These are phyloP conservation scores for Erpornis zantholeuca DNA, from an alignment of 2,113 vertebrate species.

Conservation along the genomic window DNA sequence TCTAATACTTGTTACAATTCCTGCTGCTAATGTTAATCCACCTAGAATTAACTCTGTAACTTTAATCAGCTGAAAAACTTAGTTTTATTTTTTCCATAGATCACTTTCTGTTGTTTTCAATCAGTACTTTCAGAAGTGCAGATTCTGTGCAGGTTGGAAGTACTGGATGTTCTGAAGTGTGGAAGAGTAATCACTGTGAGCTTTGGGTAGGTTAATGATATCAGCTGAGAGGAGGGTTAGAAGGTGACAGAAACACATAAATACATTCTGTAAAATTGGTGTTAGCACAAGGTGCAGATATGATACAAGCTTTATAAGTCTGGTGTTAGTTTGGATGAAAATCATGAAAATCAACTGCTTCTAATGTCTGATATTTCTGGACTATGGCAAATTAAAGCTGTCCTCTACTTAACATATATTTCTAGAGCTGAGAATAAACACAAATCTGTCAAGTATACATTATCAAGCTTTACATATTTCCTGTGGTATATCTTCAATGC, in stretches of 20 bases:
- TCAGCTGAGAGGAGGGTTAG: neutral
- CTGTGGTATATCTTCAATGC: neutral
- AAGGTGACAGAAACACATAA: neutral
- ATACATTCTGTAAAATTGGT: neutral
- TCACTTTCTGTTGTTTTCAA: neutral
- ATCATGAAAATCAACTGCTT: neutral
- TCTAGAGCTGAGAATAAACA: slow-evolving; percentile 30
- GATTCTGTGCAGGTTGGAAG: neutral
- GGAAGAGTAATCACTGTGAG: neutral
- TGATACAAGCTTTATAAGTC: neutral
- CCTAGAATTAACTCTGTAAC: neutral
- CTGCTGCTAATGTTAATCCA: neutral
- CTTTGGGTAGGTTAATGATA: neutral
- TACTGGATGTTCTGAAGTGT: neutral
- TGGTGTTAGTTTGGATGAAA: neutral
- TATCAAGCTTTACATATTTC: neutral
- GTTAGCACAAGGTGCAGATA: neutral
- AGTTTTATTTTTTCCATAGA: neutral
- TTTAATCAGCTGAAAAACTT: neutral
- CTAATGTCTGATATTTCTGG: neutral
- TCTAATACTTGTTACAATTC: neutral
- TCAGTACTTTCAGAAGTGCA: neutral
- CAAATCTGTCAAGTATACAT: neutral
- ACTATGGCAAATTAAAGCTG: neutral
- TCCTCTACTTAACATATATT: neutral